phyloP scores from a whole-genome alignment of 2,888 invertebrate species.

The Agonopterix alstromeriana region DNA sequence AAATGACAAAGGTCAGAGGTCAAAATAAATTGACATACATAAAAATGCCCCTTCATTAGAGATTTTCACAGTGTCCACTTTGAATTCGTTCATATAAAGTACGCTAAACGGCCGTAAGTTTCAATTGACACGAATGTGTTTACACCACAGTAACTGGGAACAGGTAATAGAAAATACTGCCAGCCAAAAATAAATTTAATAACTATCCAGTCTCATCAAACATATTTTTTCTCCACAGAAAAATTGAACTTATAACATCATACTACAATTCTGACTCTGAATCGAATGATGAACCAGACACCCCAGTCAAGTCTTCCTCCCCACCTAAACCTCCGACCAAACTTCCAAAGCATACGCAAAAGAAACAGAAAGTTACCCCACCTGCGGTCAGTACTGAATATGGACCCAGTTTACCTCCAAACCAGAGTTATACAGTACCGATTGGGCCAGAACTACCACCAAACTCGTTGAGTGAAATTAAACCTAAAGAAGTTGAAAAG shows the following conservation, averaged over 20 bases:
- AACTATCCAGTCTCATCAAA: too few relatives aligned
- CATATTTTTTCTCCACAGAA: constrained; percentile 42
- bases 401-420: constrained; percentile 53
- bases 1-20: too few relatives aligned
- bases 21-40: too few relatives aligned
- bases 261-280: constrained; percentile 74
- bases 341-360: constrained; percentile 14
- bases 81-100: too few relatives aligned
- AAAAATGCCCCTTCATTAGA: too few relatives aligned
- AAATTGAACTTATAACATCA: constrained; percentile 76
- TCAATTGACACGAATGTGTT: too few relatives aligned
- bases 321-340: constrained; percentile 1
- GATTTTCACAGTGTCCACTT: too few relatives aligned
- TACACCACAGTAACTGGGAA: too few relatives aligned
- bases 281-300: constrained; percentile 64
- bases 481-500: constrained; percentile 20
- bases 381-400: constrained; percentile 31
- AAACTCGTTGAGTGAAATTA: constrained; percentile 18
- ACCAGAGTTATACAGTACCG: constrained; percentile 45
- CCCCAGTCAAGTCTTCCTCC: constrained; percentile 23
- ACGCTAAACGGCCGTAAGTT: too few relatives aligned
- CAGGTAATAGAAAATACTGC: too few relatives aligned
- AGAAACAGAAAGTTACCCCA: constrained; percentile 35
- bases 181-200: too few relatives aligned
- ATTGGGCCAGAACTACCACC: constrained; percentile 63